Conservation (phyloP, 2,888 invertebrate genomes). For the Ectobius pallidus region DNA sequence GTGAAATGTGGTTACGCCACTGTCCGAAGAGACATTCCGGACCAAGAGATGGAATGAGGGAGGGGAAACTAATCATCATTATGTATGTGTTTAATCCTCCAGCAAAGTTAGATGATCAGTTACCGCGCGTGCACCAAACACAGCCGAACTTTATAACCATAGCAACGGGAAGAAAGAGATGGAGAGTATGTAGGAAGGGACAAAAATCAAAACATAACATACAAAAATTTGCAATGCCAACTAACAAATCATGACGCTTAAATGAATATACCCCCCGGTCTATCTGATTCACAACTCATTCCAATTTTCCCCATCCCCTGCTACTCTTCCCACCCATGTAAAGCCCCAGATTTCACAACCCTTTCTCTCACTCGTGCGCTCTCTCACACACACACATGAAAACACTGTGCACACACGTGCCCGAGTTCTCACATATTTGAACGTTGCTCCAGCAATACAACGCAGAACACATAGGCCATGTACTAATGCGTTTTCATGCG, state of each 20-base stretch:
- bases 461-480: conserved; percentile 14
- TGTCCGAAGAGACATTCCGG: conserved; percentile 9
- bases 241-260: conserved; percentile 30
- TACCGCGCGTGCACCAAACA: too few relatives aligned
- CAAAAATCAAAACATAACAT: conserved; percentile 25
- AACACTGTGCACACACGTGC: conserved; percentile 10
- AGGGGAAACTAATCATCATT: conserved; percentile 35
- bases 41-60: too few relatives aligned
- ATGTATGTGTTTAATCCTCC: conserved; percentile 35
- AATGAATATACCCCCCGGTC: conserved; percentile 28
- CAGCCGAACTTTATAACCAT: conserved; percentile 23
- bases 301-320: not conserved
- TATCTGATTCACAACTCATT: conserved; percentile 26
- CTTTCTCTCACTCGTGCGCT: too few relatives aligned
- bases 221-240: conserved; percentile 32
- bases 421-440: conserved; percentile 24
- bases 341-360: conserved; percentile 16
- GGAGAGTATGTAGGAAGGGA: not conserved
- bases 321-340: not conserved
- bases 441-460: too few relatives aligned
- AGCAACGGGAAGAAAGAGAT: not conserved
- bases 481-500: conserved; percentile 24
- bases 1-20: conserved; percentile 18
- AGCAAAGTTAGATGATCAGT: conserved; percentile 36
- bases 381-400: not conserved